Evolutionary conservation across 2,113 vertebrate genomes (phyloP), one percentile per base, ranked within the genome.

Genomic region (Siphamia tubifer): DNA sequence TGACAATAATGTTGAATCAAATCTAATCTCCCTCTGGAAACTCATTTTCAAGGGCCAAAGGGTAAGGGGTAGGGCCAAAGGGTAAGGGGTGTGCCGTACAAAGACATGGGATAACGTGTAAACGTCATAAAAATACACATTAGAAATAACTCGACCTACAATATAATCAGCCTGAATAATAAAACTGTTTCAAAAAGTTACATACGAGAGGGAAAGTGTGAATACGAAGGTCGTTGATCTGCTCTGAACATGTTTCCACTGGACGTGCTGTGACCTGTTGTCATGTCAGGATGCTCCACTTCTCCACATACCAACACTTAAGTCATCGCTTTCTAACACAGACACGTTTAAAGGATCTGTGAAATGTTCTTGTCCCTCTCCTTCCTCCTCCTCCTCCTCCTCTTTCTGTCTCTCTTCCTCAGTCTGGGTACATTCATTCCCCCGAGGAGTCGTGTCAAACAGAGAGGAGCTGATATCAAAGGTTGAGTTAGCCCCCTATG

Each of bases 401-500:
- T 20, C 17, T 43, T 21, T 20, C 21, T 32, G 35, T 21, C 10
- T 20, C 44, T 13, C 30, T 36, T 31, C 49, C 21, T 62, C 16
- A 5, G 32, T 27, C 54, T 45, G 64, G 36, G 54, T 51, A 54
- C 70, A 54, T 21, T 39, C 2, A 3, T 45, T 13, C 67, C 80
- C 61, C 35, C 23, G 0, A 56, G 75, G 52, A 64, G 42, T 48
- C 53, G 0, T 56, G 76, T 60, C 58, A 42, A 66, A 66, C 54
- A 35, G 57, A 57, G 38, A 72, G 43, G 38, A 49, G 65, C 70
- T 27, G 52, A 65, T 78, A 71, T 81, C 74, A 81, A 71, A 84
- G 69, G 52, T 67, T 56, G 54, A 1, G 35, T 45, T 43, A 6
- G 9, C 20, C 27, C 68, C 68, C 43, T 1, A 4, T 8, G 56